Conservation (phyloP, 92 coral and sea anemone genomes). For the Desmophyllum pertusum region DNA sequence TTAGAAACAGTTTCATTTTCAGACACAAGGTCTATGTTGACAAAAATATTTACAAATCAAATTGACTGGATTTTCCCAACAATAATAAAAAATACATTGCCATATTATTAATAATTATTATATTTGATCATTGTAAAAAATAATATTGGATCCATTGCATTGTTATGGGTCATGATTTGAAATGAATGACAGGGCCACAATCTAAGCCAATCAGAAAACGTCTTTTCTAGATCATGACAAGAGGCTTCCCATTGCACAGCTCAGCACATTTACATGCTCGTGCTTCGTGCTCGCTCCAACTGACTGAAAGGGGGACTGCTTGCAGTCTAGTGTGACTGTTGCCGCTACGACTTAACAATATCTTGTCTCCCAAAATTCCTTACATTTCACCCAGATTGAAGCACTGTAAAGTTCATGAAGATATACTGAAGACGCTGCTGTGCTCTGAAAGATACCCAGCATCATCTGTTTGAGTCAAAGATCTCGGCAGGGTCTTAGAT, state of each 20-base stretch:
- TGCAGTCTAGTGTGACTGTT: too few species aligned
- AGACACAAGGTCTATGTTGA: too few species aligned
- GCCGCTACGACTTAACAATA: not conserved
- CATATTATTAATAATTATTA: too few species aligned
- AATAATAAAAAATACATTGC: too few species aligned
- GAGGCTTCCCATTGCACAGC: too few species aligned
- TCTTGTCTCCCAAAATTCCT: slow-evolving; percentile 83
- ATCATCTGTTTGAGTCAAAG: slow-evolving; percentile 48
- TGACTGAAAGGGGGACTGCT: too few species aligned
- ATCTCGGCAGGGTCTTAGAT: slow-evolving; percentile 47
- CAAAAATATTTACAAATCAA: too few species aligned
- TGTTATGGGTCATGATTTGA: not conserved
- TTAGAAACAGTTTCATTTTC: too few species aligned
- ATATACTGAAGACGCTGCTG: slow-evolving; percentile 70
- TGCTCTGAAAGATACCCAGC: slow-evolving; percentile 53
- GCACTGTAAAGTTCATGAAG: slow-evolving; percentile 95
- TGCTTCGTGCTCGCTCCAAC: too few species aligned
- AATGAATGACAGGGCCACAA: not conserved
- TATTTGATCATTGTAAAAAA: too few species aligned
- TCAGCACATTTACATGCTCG: too few species aligned
- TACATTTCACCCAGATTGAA: slow-evolving; percentile 94
- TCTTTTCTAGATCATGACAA: not conserved
- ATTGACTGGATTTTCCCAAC: too few species aligned
- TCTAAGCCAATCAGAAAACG: not conserved
- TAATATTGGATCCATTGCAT: not conserved